phyloP scores from a whole-genome alignment of 1,140 invertebrate genomes.

The Halesus radiatus region DNA sequence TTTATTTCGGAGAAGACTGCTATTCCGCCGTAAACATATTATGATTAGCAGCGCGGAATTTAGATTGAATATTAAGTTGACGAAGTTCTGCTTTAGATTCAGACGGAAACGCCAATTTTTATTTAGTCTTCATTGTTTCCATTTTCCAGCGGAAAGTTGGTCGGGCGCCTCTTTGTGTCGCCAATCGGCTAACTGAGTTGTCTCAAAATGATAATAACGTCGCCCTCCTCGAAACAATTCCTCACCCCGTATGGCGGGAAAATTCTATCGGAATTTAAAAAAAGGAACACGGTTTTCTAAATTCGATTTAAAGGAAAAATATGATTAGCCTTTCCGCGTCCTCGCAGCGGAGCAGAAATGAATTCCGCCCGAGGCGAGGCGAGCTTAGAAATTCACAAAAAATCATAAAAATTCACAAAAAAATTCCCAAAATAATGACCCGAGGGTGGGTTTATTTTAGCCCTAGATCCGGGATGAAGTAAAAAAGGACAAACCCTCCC shows the following conservation, averaged over 20 bases:
- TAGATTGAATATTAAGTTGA: too few relatives aligned
- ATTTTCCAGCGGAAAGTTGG: neutral
- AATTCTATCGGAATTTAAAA: constrained; percentile 19
- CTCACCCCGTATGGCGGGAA: constrained; percentile 22
- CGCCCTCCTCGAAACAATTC: constrained; percentile 2
- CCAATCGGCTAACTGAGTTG: constrained; percentile 7
- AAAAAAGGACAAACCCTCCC: too few relatives aligned
- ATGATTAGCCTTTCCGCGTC: constrained; percentile 53
- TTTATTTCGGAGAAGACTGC: too few relatives aligned
- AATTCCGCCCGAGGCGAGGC: constrained; percentile 6
- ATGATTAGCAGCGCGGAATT: too few relatives aligned
- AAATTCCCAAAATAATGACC: constrained; percentile 55
- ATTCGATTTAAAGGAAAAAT: constrained; percentile 56
- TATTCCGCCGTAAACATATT: too few relatives aligned
- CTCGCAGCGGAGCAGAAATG: neutral
- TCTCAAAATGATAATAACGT: constrained; percentile 4
- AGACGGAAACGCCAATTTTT: too few relatives aligned
- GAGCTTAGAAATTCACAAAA: constrained; percentile 31
- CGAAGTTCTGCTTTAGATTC: too few relatives aligned
- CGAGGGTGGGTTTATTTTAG: constrained; percentile 50
- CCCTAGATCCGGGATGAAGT: neutral
- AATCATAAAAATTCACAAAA: constrained; percentile 47
- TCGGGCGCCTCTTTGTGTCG: neutral
- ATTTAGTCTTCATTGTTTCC: too few relatives aligned
- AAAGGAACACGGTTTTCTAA: constrained; percentile 36